Conservation (phyloP, 2,888 invertebrate species). For the Dichetophora obliterata region DNA sequence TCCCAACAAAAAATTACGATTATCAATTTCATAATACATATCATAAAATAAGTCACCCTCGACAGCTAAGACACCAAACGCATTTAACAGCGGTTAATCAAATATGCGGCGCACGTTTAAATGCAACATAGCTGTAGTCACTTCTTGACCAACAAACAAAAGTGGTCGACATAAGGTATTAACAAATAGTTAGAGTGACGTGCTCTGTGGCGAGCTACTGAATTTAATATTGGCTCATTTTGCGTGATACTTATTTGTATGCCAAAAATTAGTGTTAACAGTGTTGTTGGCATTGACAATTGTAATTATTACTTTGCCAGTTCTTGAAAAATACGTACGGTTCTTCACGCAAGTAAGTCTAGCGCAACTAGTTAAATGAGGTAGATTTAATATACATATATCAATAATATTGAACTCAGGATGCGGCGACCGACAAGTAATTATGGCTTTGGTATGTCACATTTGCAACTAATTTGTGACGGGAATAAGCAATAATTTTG, state of each 20-base stretch:
- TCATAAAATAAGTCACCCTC: neutral
- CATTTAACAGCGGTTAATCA: neutral
- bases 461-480: no score
- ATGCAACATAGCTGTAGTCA: neutral
- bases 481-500: no score
- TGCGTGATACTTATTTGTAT: neutral
- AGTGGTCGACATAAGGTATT: neutral
- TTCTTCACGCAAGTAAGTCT: no score
- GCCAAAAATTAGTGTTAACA: no score
- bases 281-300: no score
- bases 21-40: slow-evolving; percentile 17
- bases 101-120: neutral
- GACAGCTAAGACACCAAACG: neutral
- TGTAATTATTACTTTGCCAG: no score
- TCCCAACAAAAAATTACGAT: neutral
- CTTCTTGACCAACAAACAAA: neutral
- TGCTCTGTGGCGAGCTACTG: neutral
- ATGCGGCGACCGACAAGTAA: no score
- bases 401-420: no score
- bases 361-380: no score
- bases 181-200: neutral
- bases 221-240: neutral
- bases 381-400: no score
- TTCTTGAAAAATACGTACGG: no score
- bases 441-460: no score